phyloP scores from a whole-genome alignment of 2,113 vertebrate species.

The Lophochroa leadbeateri region DNA sequence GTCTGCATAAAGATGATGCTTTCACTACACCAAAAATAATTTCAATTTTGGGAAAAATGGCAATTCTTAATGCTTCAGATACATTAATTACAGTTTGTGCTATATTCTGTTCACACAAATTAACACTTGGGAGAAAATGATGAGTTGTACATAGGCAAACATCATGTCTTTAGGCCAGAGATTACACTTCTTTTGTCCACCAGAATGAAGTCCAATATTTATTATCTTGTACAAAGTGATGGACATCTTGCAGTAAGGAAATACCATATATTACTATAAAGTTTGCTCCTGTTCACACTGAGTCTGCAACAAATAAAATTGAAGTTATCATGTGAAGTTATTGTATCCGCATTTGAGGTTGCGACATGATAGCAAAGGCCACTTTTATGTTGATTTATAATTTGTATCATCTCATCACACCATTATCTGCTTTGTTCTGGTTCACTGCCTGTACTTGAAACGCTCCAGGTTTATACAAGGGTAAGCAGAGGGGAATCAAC shows the following conservation, averaged over 20 bases:
- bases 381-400: neutral
- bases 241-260: neutral
- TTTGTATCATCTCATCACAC: neutral
- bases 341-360: neutral
- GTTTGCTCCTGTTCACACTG: neutral
- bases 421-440: neutral
- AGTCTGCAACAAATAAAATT: neutral
- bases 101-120: neutral
- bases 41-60: neutral
- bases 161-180: neutral
- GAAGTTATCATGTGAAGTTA: neutral
- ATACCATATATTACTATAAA: neutral
- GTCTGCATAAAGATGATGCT: neutral
- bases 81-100: neutral
- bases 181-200: neutral
- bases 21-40: neutral
- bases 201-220: neutral
- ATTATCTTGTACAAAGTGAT: neutral
- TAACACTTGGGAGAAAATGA: neutral
- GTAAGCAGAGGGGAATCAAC: neutral
- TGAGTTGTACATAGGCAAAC: neutral
- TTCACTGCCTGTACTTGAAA: neutral
- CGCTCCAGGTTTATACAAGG: neutral
- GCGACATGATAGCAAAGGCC: neutral
- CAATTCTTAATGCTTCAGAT: neutral